phyloP scores from a whole-genome alignment of 2,888 invertebrate genomes.

The Drosophila meridionalis region DNA sequence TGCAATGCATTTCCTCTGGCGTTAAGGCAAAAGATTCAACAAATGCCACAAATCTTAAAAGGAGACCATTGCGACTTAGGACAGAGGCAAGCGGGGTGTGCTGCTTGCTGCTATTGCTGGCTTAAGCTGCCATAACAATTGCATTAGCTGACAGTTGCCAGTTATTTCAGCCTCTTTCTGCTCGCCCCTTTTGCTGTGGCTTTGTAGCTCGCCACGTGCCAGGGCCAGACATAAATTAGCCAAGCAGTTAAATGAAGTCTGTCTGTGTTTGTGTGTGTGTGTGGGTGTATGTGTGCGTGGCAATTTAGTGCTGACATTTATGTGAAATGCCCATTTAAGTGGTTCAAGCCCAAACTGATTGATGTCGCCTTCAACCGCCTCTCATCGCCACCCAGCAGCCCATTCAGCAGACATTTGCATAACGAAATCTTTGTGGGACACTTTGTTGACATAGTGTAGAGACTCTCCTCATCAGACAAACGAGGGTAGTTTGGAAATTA shows the following conservation, averaged over 20 bases:
- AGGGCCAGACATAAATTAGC: constrained; percentile 52
- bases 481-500: constrained; percentile 6
- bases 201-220: constrained; percentile 37
- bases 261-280: constrained; percentile 24
- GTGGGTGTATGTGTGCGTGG: constrained; percentile 30
- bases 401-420: constrained; percentile 42
- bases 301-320: constrained; percentile 76
- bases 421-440: constrained; percentile 29
- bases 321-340: constrained; percentile 67
- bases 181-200: constrained; percentile 8
- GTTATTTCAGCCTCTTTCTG: constrained; percentile 32
- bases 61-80: not conserved
- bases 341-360: constrained; percentile 54
- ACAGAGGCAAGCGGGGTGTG: not conserved
- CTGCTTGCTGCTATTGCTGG: constrained; percentile 19
- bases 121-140: constrained; percentile 67
- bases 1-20: not conserved
- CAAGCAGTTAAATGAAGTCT: constrained; percentile 30
- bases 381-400: constrained; percentile 14
- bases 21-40: constrained; percentile 3
- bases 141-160: constrained; percentile 68
- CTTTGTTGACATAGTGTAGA: constrained; percentile 8
- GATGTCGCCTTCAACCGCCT: constrained; percentile 53
- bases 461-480: constrained; percentile 10
- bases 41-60: constrained; percentile 48